Conservation (phyloP, 2,113 vertebrate species). For the Bujurquina vittata region DNA sequence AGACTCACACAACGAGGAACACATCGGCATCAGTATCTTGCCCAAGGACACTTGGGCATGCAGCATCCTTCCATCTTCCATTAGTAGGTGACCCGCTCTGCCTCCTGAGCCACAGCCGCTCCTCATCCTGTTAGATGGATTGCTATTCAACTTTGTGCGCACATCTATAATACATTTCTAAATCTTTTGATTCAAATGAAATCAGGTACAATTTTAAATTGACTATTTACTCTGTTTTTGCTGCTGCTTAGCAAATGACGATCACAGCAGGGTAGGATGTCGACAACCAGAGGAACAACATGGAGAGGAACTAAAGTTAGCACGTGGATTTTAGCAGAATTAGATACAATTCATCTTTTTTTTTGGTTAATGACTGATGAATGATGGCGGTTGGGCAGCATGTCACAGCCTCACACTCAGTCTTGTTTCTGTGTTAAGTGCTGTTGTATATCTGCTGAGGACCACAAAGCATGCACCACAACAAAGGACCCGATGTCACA, state of each 20-base stretch:
- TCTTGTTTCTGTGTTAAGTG: neutral
- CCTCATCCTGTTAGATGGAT: neutral
- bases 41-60: too few relatives aligned
- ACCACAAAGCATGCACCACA: neutral
- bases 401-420: neutral
- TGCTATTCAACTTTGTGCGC: neutral
- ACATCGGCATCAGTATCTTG: too few relatives aligned
- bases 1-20: too few relatives aligned
- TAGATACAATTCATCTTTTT: neutral
- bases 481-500: neutral
- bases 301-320: neutral
- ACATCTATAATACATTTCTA: too few relatives aligned
- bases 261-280: neutral
- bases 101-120: too few relatives aligned
- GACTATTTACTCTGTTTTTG: too few relatives aligned
- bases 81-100: too few relatives aligned
- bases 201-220: too few relatives aligned
- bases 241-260: fast-evolving
- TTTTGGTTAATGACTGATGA: neutral
- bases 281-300: neutral
- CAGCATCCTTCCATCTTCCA: too few relatives aligned
- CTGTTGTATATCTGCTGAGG: neutral
- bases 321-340: neutral
- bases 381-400: neutral
- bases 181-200: neutral